phyloP scores from a whole-genome alignment of 2,797 vertebrate genomes.

The Ispidina lecontei region DNA sequence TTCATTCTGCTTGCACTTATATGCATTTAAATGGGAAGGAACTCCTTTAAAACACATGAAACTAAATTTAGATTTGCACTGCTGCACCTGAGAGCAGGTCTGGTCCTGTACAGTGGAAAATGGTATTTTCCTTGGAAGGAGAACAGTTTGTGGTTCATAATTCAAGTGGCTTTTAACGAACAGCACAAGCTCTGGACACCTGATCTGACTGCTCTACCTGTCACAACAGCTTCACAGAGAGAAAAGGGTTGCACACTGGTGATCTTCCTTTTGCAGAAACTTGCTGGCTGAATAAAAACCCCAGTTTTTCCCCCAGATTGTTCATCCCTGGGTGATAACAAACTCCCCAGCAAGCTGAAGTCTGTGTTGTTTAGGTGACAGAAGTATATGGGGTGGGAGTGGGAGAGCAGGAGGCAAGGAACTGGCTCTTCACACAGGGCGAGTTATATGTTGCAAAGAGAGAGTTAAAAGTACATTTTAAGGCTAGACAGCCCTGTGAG shows the following conservation, averaged over 20 bases:
- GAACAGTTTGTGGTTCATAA: slow-evolving; percentile 23
- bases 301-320: neutral
- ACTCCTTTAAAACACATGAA: slow-evolving; percentile 47
- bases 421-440: neutral
- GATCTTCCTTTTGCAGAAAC: neutral
- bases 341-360: neutral
- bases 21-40: slow-evolving; percentile 40
- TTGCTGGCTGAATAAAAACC: neutral
- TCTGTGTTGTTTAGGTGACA: neutral
- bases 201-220: slow-evolving; percentile 34
- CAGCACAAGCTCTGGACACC: slow-evolving; percentile 25
- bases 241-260: neutral
- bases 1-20: slow-evolving; percentile 27
- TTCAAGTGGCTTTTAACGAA: slow-evolving; percentile 53
- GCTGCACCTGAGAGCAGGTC: slow-evolving; percentile 57
- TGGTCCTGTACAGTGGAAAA: slow-evolving; percentile 49
- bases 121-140: slow-evolving; percentile 59
- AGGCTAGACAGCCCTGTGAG: neutral
- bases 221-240: slow-evolving; percentile 11
- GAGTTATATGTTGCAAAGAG: neutral
- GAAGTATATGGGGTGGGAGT: neutral
- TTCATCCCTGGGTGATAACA: neutral
- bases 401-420: neutral
- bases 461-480: neutral
- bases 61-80: slow-evolving; percentile 68